A percentile compares a stretch with the other conserved stretches of the same genome.
Evolutionary conservation across 64 coral and sea anemone species (phyloP).

Genomic region (Montipora sp.): DNA sequence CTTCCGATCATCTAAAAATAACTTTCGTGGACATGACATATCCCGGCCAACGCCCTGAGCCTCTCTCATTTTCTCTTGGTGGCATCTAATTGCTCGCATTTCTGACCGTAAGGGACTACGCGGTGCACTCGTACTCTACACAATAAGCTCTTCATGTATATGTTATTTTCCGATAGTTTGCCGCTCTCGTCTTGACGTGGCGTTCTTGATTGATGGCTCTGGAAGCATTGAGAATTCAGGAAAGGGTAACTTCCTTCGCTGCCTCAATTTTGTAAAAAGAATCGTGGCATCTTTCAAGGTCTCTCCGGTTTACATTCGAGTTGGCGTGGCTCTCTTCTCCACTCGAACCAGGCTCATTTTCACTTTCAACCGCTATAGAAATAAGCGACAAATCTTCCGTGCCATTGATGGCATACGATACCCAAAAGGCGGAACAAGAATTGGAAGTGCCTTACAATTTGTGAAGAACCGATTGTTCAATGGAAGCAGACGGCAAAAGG

Average conservation of each 20-base stretch:
- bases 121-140: too few species aligned
- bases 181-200: conserved; percentile 52
- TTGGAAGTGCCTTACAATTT: conserved; percentile 48
- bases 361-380: conserved; percentile 55
- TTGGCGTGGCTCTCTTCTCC: conserved; percentile 59
- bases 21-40: too few species aligned
- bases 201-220: conserved; percentile 67
- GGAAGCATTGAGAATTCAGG: conserved; percentile 54
- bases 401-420: conserved; percentile 56
- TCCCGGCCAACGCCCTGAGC: too few species aligned
- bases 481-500: conserved; percentile 9
- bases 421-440: conserved; percentile 55
- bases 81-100: too few species aligned
- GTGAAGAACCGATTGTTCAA: conserved; percentile 13
- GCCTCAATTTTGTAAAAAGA: conserved; percentile 47
- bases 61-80: too few species aligned
- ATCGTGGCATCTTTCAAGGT: conserved; percentile 51
- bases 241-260: conserved; percentile 56
- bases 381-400: conserved; percentile 17
- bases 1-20: too few species aligned
- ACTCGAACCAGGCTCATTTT: conserved; percentile 25
- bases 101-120: too few species aligned
- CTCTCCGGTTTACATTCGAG: conserved; percentile 20
- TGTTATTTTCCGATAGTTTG: conserved; percentile 50
- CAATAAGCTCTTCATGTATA: neutral